A percentile compares a stretch with the other conserved stretches of the same genome.
Conservation (phyloP, 2,888 invertebrate genomes). For the Seira ritae region DNA sequence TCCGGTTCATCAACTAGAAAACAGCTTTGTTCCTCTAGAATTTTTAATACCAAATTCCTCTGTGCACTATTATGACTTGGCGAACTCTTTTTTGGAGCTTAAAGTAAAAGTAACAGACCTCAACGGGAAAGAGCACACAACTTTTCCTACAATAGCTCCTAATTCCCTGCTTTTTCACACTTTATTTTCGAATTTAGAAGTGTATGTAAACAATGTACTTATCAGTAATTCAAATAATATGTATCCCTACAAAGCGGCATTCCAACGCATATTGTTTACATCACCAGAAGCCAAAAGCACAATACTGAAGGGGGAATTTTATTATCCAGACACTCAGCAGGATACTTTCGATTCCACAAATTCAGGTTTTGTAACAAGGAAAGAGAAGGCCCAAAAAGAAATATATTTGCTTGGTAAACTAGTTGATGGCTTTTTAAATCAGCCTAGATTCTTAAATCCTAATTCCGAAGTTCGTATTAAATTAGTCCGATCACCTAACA, state of each 20-base stretch:
- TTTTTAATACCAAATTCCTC: neutral
- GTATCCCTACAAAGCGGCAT: neutral
- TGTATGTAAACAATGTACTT: neutral
- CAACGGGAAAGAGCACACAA: neutral
- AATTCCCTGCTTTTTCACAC: neutral
- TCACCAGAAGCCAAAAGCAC: neutral
- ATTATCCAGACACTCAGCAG: neutral
- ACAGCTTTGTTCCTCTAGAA: neutral
- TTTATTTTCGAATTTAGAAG: neutral
- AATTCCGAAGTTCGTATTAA: neutral
- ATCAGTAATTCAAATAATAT: neutral
- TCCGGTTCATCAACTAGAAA: neutral
- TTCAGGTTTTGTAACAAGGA: neutral
- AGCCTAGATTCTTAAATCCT: neutral
- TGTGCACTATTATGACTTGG: neutral
- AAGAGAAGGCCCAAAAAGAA: neutral
- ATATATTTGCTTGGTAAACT: neutral
- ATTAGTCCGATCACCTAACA: neutral
- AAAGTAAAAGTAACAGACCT: neutral
- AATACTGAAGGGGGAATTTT: neutral
- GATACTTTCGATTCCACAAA: neutral
- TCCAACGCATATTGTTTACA: neutral
- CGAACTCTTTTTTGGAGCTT: neutral
- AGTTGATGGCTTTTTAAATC: neutral
- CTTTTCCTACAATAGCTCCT: neutral